Base-by-base conservation (phyloP, 1,140 invertebrate species). In the Homalodisca vitripennis region DNA sequence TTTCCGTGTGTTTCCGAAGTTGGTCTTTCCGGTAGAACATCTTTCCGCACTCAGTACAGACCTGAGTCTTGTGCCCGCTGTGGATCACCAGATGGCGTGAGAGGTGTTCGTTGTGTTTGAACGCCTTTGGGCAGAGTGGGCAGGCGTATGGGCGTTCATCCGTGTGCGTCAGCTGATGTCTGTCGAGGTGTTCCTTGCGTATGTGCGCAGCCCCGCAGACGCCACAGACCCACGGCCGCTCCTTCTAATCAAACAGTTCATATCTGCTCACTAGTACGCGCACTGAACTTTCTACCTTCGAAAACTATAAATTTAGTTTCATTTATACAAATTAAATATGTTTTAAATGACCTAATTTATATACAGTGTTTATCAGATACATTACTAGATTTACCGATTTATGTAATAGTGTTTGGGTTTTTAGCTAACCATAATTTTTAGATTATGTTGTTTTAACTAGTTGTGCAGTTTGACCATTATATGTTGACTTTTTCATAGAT, bases 11-110 rank as follows among this genome's bases (percentile, higher is more conserved):
- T 66, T 82, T 82, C 13, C 87, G 82, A 48, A 92, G 80, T 77
- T 91, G 89, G 79, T 92, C 89, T 75, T 90, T 90, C 48, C 89
- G 84, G 76, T 84, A 85, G 66, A 87, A 83, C 79, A 89, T 90
- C 80, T 93, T 94, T 55, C 90, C 89, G 74, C 92, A 94, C 74
- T 93, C 91, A 30, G 88, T 87, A 78, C 92, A 94, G 10, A 92
- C 84, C 73, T 93, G 92, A 24, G 90, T 81, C 77, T 94, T 94
- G 76, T 93, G 90, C 0, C 90, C 91, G 0, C 90, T 91, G 77
- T 93, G 91, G 73, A 92, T 92, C 51, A 92, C 89, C 77, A 91
- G 90, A 80, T 93, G 91, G 71, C 92, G 78, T 0, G 90, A 91
- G 1, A 93, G 82, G 72, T 92, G 91, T 78, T 93, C 91, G 81